These are phyloP conservation scores for Dysdera silvatica DNA, from an alignment of 1,140 invertebrate species.

Conservation along the genomic window DNA sequence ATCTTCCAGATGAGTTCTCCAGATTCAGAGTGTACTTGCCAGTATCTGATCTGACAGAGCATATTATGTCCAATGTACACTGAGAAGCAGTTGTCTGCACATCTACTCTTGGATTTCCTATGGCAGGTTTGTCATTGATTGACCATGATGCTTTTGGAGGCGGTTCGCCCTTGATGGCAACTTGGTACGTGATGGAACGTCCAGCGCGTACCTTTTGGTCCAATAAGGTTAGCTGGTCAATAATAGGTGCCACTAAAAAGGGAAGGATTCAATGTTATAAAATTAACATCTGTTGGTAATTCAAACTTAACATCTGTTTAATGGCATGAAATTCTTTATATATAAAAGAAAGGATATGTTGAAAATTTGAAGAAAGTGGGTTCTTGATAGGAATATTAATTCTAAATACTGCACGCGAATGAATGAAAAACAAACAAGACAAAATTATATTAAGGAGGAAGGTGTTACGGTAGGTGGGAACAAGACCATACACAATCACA, in stretches of 20 bases:
- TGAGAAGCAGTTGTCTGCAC: slow-evolving; percentile 63
- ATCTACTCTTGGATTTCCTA: slow-evolving; percentile 58
- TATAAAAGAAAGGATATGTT: no score
- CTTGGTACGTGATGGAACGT: slow-evolving; percentile 75
- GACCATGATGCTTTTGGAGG: slow-evolving; percentile 69
- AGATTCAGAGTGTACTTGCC: slow-evolving; percentile 79
- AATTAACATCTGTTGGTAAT: not conserved
- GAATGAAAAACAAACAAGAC: no score
- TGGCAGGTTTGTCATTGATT: slow-evolving; percentile 70
- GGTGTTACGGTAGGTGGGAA: no score
- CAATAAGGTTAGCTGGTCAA: slow-evolving; percentile 71
- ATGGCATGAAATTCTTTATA: no score
- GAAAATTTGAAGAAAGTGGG: no score
- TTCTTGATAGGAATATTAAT: no score
- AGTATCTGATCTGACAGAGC: slow-evolving; percentile 68
- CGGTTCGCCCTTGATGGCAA: slow-evolving; percentile 64
- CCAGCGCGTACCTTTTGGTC: slow-evolving; percentile 84
- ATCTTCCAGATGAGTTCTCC: slow-evolving; percentile 72
- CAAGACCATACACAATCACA: no score
- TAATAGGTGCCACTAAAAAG: slow-evolving; percentile 62
- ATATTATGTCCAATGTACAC: slow-evolving; percentile 77
- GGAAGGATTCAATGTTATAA: slow-evolving; percentile 18
- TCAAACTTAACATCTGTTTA: no score
- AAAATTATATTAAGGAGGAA: no score
- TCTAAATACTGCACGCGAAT: no score